These are phyloP conservation scores for Myotis daubentonii DNA, from an alignment of 2,797 vertebrate species.

Conservation along the genomic window DNA sequence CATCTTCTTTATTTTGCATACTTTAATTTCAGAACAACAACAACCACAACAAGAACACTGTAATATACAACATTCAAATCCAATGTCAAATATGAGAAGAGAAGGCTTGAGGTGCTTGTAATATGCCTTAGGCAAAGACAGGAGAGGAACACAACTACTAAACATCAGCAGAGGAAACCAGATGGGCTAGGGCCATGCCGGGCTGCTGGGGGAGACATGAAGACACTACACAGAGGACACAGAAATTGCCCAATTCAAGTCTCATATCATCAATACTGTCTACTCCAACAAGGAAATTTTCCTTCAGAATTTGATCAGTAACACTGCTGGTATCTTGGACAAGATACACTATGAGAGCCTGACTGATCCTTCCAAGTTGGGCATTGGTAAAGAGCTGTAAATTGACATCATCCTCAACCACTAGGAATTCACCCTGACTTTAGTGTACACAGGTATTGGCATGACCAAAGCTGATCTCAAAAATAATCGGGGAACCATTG, in stretches of 20 bases:
- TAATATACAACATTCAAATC: no score
- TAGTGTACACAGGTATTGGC: conserved; percentile 93
- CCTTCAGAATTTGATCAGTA: conserved; percentile 95
- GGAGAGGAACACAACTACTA: no score
- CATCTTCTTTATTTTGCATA: no score
- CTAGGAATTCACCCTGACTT: conserved; percentile 90
- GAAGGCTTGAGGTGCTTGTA: no score
- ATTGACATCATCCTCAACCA: conserved; percentile 93
- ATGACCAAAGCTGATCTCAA: conserved; percentile 80
- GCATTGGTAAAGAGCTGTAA: conserved; percentile 94
- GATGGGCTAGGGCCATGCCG: no score
- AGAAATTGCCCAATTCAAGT: conserved; percentile 98
- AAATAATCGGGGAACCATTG: conserved; percentile 95
- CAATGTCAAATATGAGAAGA: no score
- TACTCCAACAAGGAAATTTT: conserved; percentile 98
- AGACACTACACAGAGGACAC: conserved; percentile 73
- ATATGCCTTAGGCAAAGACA: no score
- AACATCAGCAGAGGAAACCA: no score
- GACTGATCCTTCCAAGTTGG: conserved; percentile 92
- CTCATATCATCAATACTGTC: conserved; percentile 96
- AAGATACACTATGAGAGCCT: conserved; percentile 97
- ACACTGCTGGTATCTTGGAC: conserved; percentile 94
- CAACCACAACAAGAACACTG: no score
- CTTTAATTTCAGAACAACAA: no score
- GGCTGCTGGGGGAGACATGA: no score